Evolutionary conservation across 2,113 vertebrate species (phyloP).

Genomic region (Recurvirostra avosetta): DNA sequence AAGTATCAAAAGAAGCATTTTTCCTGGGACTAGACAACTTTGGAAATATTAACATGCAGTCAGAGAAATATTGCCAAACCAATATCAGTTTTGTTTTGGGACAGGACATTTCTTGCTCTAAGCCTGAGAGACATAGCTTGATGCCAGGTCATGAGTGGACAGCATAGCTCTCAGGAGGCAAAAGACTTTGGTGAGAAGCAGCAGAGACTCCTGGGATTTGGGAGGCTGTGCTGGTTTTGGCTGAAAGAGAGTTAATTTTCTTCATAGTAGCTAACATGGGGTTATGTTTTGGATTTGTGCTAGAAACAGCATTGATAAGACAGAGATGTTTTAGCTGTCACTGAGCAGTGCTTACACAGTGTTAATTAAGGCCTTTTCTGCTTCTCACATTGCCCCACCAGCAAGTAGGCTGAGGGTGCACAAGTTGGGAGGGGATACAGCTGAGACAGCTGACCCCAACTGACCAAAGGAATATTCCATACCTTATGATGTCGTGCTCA

Average conservation of each 20-base stretch:
- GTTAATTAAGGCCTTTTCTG: neutral
- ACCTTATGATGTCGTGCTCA: rapidly evolving
- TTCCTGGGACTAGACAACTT: neutral
- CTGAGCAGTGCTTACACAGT: neutral
- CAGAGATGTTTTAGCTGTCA: rapidly evolving
- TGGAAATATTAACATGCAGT: neutral
- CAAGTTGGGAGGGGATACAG: neutral
- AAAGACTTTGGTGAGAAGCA: neutral
- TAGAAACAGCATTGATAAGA: neutral
- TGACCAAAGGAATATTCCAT: neutral
- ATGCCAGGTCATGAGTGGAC: neutral
- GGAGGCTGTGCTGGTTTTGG: neutral
- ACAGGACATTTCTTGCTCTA: neutral
- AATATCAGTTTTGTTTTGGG: neutral
- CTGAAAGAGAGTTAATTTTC: neutral
- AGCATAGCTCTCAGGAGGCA: neutral
- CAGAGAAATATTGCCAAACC: neutral
- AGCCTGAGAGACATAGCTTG: neutral
- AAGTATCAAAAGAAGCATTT: neutral
- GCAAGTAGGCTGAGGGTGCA: rapidly evolving
- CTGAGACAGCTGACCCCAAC: rapidly evolving
- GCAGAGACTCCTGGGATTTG: neutral
- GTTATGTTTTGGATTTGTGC: neutral
- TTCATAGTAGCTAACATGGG: neutral
- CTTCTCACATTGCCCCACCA: neutral